These are phyloP conservation scores for Nansenia antarctica DNA, from an alignment of 2,113 vertebrate species.

Conservation along the genomic window DNA sequence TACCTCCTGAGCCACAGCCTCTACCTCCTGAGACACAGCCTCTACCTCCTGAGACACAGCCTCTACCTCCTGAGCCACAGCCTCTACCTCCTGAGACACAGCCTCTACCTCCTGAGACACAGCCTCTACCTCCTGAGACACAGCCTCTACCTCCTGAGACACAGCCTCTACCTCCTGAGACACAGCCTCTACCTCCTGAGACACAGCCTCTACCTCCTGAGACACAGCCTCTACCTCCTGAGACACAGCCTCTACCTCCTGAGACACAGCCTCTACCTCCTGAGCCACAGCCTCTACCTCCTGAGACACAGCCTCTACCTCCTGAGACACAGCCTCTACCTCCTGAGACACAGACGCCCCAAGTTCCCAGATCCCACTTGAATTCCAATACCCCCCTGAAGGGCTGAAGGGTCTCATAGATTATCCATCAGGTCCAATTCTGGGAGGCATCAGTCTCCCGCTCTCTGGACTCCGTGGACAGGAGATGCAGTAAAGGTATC, in stretches of 20 bases:
- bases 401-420: slow-evolving; percentile 20
- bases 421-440: slow-evolving; percentile 6
- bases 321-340: not conserved
- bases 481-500: slow-evolving; percentile 19
- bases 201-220: too few species aligned
- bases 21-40: too few species aligned
- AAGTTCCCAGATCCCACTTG: not conserved
- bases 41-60: too few species aligned
- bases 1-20: too few species aligned
- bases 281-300: not conserved
- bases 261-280: not conserved
- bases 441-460: not conserved
- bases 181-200: too few species aligned
- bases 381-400: not conserved
- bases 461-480: not conserved
- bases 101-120: too few species aligned
- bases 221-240: not conserved
- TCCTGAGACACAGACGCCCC: not conserved
- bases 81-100: too few species aligned
- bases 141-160: too few species aligned
- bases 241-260: not conserved
- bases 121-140: too few species aligned
- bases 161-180: too few species aligned
- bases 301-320: not conserved
- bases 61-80: too few species aligned